Evolutionary conservation across 2,797 vertebrate genomes (phyloP).

Genomic region (Acanthiza pusilla): DNA sequence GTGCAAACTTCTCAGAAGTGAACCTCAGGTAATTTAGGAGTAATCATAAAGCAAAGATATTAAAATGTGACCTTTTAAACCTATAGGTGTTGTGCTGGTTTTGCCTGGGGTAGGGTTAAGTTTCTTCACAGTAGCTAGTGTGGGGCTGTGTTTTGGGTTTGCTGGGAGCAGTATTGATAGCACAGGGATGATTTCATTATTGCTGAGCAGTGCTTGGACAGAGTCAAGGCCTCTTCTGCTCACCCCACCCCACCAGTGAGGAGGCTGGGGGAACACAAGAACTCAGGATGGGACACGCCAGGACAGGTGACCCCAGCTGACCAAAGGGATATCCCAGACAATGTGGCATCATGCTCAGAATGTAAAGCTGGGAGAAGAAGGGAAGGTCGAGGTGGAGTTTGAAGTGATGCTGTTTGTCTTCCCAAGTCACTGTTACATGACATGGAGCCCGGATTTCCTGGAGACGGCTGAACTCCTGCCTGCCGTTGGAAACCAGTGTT

Average conservation of each 20-base stretch:
- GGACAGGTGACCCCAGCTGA: not conserved
- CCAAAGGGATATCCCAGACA: not conserved
- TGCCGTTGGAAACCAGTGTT: not conserved
- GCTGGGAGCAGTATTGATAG: not conserved
- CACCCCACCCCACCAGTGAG: not conserved
- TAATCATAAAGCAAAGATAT: not conserved
- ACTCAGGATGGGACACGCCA: not conserved
- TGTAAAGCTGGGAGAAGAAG: not conserved
- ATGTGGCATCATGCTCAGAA: rapidly evolving
- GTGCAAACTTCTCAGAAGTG: not conserved
- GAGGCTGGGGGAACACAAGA: not conserved
- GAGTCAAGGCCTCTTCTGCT: not conserved
- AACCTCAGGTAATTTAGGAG: not conserved
- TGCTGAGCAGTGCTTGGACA: not conserved
- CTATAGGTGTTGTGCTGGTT: not conserved
- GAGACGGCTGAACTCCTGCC: not conserved
- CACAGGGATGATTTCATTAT: not conserved
- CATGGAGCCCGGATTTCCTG: not conserved
- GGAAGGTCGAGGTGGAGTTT: not conserved
- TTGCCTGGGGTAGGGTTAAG: not conserved
- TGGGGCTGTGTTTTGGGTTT: not conserved
- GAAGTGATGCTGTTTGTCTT: not conserved
- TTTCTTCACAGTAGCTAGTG: not conserved
- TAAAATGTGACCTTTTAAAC: not conserved
- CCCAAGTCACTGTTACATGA: too few relatives aligned